phyloP scores from a whole-genome alignment of 2,113 vertebrate genomes.

The Macquaria ambigua region DNA sequence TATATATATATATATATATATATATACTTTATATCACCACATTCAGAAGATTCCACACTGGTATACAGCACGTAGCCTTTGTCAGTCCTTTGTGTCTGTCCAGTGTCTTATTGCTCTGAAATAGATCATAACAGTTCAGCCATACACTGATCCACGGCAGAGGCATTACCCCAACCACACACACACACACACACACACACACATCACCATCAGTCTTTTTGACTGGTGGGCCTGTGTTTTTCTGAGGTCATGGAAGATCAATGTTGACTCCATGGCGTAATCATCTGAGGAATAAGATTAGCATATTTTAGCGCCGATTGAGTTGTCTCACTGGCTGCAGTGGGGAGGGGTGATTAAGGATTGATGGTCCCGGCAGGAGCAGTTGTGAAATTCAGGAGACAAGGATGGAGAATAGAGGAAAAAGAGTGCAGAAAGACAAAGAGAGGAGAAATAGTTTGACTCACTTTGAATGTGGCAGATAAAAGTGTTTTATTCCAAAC shows the following conservation, averaged over 20 bases:
- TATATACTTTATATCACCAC: conserved; percentile 9
- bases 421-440: conserved; percentile 32
- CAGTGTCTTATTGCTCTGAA: conserved; percentile 39
- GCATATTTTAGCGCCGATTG: conserved; percentile 84
- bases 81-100: conserved; percentile 30
- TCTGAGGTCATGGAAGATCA: conserved; percentile 85
- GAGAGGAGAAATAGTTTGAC: conserved; percentile 30
- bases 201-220: conserved; percentile 71
- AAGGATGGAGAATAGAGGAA: conserved; percentile 31
- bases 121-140: conserved; percentile 55
- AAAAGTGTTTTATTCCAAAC: not conserved
- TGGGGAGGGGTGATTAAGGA: conserved; percentile 72
- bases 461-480: not conserved
- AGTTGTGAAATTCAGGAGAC: conserved; percentile 64
- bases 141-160: conserved; percentile 42
- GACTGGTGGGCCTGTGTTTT: conserved; percentile 76
- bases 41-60: not conserved
- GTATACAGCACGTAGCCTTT: not conserved
- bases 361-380: conserved; percentile 83
- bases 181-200: conserved; percentile 2
- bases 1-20: too few species aligned
- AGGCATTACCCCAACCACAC: conserved; percentile 17
- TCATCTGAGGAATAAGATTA: conserved; percentile 86
- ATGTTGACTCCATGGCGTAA: conserved; percentile 83
- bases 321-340: conserved; percentile 79